Evolutionary conservation across 2,113 vertebrate genomes (phyloP).

Genomic region (Microcebus tavaratra): DNA sequence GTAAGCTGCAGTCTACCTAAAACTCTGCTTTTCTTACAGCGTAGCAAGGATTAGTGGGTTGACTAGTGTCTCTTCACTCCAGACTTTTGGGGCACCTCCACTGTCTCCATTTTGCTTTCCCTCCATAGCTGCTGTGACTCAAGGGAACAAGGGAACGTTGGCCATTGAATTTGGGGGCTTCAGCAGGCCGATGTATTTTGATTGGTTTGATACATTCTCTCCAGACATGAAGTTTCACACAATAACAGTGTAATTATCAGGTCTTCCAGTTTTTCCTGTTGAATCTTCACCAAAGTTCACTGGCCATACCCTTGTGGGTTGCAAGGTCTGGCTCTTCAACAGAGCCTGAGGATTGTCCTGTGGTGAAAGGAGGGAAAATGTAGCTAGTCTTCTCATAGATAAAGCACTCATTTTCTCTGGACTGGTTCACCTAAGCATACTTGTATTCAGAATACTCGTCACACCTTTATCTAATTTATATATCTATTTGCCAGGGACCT

Average conservation of each 20-base stretch:
- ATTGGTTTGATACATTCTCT: not conserved
- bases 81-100: fast-evolving
- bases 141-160: not conserved
- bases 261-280: not conserved
- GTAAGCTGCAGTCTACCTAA: too few relatives aligned
- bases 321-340: not conserved
- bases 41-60: too few relatives aligned
- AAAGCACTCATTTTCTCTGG: not conserved
- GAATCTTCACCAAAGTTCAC: not conserved
- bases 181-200: not conserved
- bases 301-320: not conserved
- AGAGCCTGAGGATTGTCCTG: not conserved
- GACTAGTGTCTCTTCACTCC: not conserved
- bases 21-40: not conserved
- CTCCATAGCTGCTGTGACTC: too few relatives aligned
- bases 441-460: not conserved
- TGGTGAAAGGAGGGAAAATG: not conserved
- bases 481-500: not conserved
- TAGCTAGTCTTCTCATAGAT: not conserved
- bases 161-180: not conserved
- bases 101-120: not conserved
- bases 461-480: not conserved
- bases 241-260: not conserved
- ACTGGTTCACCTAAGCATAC: not conserved
- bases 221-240: not conserved